Base-by-base conservation (phyloP, 1,140 invertebrate genomes). In the Polypedilum pembai region DNA sequence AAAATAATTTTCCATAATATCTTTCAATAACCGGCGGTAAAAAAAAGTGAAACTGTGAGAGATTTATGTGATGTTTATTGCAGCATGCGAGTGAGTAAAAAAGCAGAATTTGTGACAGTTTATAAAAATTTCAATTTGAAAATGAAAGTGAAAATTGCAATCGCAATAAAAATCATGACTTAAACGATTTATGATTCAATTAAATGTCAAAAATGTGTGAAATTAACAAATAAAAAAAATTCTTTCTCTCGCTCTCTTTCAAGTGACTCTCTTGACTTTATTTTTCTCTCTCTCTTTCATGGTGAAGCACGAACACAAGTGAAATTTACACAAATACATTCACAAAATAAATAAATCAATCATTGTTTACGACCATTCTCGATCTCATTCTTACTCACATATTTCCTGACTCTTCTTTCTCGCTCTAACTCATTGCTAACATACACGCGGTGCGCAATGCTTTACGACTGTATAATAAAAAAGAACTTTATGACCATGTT, bases 401-500 rank as follows among this genome's bases (percentile, higher is more conserved):
- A 56, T n/a, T 56, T 56, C 45, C 45, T n/a, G n/a, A 3, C 45
- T 56, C n/a, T 15, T 56, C 8, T n/a, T 15, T 56, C 45, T 56
- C 45, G 4, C 15, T 56, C 45, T 33, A 3, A 33, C 24, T 33
- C 5, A 33, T 33, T 3, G 5, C 24, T 3, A 33, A 5, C 24
- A 33, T 33, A 33, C n/a, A n/a, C 24, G 24, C 24, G 5, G 45
- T 56, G 45, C 45, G 45, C 45, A 56, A 56, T 56, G n/a, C 8
- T 56, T 56, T 56, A 56, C 45, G 45, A 56, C 12, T n/a, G 24
- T 56, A 15, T 56, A 56, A 56, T 45, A 45, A 56, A 56, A 56
- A 56, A 56, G 45, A 33, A 33, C 45, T 56, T 56, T 56, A 56
- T 56, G 45, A 56, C 45, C 45, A 56, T 56, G 45, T 56, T 45